Base-by-base conservation (phyloP, 2,113 vertebrate genomes). In the Nanorana parkeri region DNA sequence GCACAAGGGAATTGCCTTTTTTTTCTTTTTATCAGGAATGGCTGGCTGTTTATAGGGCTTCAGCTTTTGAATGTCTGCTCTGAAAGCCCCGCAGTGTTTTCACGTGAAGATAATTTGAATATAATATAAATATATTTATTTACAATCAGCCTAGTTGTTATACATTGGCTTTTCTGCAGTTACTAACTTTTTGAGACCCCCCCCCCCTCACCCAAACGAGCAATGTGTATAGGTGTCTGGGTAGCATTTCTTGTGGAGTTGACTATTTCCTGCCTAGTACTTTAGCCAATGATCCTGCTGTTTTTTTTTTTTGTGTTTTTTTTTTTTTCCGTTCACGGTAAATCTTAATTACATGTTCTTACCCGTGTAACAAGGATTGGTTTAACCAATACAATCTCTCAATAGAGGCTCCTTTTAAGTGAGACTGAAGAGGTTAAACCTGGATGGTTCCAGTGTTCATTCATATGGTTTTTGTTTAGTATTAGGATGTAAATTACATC, bases 401-500 rank as follows among this genome's bases (percentile, higher is more conserved):
- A 8, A 55, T 15, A 17, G 20, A 32, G 17, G 41, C 5, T 21
- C 26, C 52, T 3, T 60, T 1, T 75, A n/a, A 5, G 54, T 10
- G 41, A 15, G 4, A 54, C 2, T 21, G 63, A 85, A 85, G 85
- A 75, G 58, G 85, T 86, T 87, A 83, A 86, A 82, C 19, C 54
- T 56, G 85, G 41, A 54, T 86, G 84, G 85, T 85, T 86, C 71
- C 65, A n/a, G 19, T 74, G 77, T 60, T 79, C 60, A 36, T 85
- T 86, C 88, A 86, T 86, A 88, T 91, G 87, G 84, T 89, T 88
- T 87, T 83, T 86, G 85, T 92, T 89, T 88, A 84, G 85, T 61
- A 81, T 17, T 84, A 89, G 88, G 90, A 85, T 83, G 78, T 85
- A 84, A 86, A 87, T 87, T 89, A 87, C 86, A 87, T 88, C 91